A percentile compares a stretch with the other conserved stretches of the same genome.
These are phyloP conservation scores for Dryobota labecula DNA, from an alignment of 2,888 invertebrate genomes.

Conservation along the genomic window DNA sequence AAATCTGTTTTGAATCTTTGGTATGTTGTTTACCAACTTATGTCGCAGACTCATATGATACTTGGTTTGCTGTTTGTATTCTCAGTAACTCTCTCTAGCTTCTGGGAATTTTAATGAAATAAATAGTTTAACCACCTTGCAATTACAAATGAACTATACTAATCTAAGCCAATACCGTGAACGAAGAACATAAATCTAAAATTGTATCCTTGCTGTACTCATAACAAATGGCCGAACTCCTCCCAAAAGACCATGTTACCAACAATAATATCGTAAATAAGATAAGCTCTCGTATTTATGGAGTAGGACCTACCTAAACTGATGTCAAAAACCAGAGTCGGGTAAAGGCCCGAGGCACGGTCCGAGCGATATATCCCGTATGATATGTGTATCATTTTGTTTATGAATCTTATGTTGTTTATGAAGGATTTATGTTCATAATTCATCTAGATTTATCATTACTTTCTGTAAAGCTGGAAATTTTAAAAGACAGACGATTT, in stretches of 20 bases:
- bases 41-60: neutral
- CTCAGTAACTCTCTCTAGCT: neutral
- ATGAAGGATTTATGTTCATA: conserved; percentile 31
- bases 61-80: neutral
- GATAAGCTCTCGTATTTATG: conserved; percentile 83
- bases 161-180: conserved; percentile 20
- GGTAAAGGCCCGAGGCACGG: conserved; percentile 78
- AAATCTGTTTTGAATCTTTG: neutral
- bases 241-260: conserved; percentile 75
- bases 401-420: conserved; percentile 21
- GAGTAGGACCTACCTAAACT: conserved; percentile 69
- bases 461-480: conserved; percentile 5
- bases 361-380: conserved; percentile 70
- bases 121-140: neutral
- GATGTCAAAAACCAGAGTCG: conserved; percentile 79
- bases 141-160: neutral
- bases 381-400: conserved; percentile 14
- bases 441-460: conserved; percentile 46
- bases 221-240: conserved; percentile 73
- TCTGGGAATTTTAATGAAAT: too few species aligned
- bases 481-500: neutral
- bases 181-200: conserved; percentile 50
- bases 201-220: conserved; percentile 43
- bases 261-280: conserved; percentile 82
- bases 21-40: too few species aligned